phyloP scores from a whole-genome alignment of 2,888 invertebrate species.

The Oxystoma pomonae region DNA sequence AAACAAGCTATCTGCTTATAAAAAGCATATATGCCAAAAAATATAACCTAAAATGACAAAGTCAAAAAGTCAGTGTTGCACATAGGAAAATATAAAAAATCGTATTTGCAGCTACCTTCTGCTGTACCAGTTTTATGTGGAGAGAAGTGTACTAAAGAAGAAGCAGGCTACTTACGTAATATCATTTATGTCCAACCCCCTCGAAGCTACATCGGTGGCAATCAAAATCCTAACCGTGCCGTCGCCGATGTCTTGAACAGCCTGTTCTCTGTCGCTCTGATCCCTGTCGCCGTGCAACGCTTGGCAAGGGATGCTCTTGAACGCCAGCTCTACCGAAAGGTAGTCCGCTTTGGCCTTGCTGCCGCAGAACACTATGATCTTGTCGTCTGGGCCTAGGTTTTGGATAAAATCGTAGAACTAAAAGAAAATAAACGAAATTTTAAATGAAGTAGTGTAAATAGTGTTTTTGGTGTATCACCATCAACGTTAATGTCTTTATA shows the following conservation, averaged over 20 bases:
- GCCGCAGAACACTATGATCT: slow-evolving; percentile 87
- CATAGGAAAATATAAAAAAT: too few relatives aligned
- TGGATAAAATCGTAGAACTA: slow-evolving; percentile 65
- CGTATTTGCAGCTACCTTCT: too few relatives aligned
- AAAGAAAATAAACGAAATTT: slow-evolving; percentile 23
- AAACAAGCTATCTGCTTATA: too few relatives aligned
- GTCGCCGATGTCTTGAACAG: slow-evolving; percentile 76
- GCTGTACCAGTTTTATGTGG: too few relatives aligned
- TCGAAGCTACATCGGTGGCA: slow-evolving; percentile 92
- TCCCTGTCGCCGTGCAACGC: slow-evolving; percentile 89
- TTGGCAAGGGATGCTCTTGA: slow-evolving; percentile 62
- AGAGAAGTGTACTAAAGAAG: too few relatives aligned
- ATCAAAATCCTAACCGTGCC: slow-evolving; percentile 79
- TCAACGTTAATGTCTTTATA: too few relatives aligned
- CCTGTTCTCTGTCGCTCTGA: slow-evolving; percentile 69
- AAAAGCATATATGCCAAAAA: too few relatives aligned
- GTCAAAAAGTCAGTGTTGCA: too few relatives aligned
- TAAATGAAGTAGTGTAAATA: too few relatives aligned
- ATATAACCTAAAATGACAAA: too few relatives aligned
- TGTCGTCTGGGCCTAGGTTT: slow-evolving; percentile 70
- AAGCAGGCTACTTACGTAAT: slow-evolving; percentile 70
- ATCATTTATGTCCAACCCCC: slow-evolving; percentile 90
- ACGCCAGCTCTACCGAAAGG: slow-evolving; percentile 71
- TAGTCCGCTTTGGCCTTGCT: slow-evolving; percentile 82
- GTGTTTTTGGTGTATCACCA: too few relatives aligned